Evolutionary conservation across 64 coral and sea anemone species (phyloP).

Genomic region (Pocillopora verrucosa): DNA sequence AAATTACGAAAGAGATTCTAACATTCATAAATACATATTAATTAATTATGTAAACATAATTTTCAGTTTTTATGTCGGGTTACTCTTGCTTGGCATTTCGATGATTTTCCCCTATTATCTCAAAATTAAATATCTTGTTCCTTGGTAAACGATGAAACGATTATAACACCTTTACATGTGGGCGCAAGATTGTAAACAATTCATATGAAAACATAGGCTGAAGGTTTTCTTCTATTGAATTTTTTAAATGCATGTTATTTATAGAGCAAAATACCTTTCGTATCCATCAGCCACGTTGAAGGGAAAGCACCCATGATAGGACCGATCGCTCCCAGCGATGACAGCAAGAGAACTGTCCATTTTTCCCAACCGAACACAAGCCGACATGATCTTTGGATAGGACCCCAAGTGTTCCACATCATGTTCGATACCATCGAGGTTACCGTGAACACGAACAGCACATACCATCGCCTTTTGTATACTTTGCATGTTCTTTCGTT

Average conservation of each 20-base stretch:
- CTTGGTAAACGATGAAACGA: not conserved
- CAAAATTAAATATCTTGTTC: not conserved
- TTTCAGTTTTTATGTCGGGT: too few relatives aligned
- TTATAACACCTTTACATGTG: too few relatives aligned
- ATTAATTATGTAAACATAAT: too few relatives aligned
- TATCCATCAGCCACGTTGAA: slow-evolving; percentile 53
- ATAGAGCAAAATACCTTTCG: slow-evolving; percentile 23
- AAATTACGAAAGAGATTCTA: not conserved
- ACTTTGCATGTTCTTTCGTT: slow-evolving; percentile 21
- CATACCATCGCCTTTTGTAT: slow-evolving; percentile 71
- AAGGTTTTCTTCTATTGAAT: too few relatives aligned
- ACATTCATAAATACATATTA: not conserved
- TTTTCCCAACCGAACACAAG: slow-evolving; percentile 54
- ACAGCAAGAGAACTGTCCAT: slow-evolving; percentile 38
- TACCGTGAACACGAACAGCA: slow-evolving; percentile 23
- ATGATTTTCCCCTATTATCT: too few relatives aligned
- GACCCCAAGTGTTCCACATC: slow-evolving; percentile 54
- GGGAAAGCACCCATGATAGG: slow-evolving; percentile 23
- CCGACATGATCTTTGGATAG: slow-evolving; percentile 54
- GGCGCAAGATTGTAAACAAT: too few relatives aligned
- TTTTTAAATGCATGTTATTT: too few relatives aligned
- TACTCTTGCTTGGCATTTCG: too few relatives aligned
- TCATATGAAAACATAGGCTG: too few relatives aligned
- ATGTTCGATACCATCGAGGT: slow-evolving; percentile 35
- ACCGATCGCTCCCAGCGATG: not conserved